Conservation (phyloP, 2,888 invertebrate genomes). For the Eristalis tenax region DNA sequence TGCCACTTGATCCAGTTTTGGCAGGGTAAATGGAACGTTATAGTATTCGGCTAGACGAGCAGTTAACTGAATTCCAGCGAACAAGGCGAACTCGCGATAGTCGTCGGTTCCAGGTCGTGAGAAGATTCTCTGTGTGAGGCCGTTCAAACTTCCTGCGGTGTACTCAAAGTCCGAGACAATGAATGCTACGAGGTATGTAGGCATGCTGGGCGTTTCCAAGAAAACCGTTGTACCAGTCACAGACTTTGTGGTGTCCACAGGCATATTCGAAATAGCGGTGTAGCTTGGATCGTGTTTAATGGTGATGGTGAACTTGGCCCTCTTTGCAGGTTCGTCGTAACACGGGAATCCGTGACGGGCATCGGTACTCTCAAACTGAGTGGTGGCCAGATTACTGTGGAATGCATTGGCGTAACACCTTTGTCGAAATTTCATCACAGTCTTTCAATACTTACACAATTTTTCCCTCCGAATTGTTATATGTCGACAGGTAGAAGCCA, state of each 20-base stretch:
- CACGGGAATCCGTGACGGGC: conserved; percentile 87
- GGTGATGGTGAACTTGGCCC: conserved; percentile 84
- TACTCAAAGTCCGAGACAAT: conserved; percentile 85
- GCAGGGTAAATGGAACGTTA: conserved; percentile 87
- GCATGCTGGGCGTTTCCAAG: conserved; percentile 84
- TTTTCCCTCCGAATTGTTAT: conserved; percentile 74
- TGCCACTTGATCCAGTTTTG: conserved; percentile 93
- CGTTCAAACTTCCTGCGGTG: conserved; percentile 74
- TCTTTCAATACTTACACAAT: conserved; percentile 63
- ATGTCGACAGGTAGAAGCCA: conserved; percentile 84
- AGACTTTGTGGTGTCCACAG: conserved; percentile 9
- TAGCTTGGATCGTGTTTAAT: conserved; percentile 82
- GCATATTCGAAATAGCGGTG: conserved; percentile 75
- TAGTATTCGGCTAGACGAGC: conserved; percentile 87
- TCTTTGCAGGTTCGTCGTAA: conserved; percentile 86
- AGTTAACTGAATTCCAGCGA: conserved; percentile 87
- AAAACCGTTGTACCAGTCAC: conserved; percentile 76
- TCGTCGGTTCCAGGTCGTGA: conserved; percentile 76
- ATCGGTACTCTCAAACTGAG: conserved; percentile 85
- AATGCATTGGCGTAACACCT: background rate
- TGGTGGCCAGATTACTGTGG: conserved; percentile 82
- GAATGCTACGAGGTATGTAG: conserved; percentile 91
- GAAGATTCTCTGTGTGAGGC: conserved; percentile 76
- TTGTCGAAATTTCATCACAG: background rate
- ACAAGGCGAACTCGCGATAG: conserved; percentile 86